Conservation (phyloP, 2,888 invertebrate species). For the Drosophila testacea region DNA sequence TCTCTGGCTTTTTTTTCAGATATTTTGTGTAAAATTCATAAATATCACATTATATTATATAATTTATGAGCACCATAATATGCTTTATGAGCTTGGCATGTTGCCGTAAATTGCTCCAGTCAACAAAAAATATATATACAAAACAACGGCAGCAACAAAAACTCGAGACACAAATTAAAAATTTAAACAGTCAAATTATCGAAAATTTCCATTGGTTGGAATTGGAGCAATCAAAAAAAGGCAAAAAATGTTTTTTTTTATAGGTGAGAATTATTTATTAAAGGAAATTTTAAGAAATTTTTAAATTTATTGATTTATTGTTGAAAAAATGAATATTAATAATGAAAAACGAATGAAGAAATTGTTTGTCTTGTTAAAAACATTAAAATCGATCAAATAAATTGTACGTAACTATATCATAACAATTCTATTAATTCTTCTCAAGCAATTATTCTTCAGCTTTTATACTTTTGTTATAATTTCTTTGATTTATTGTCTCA, state of each 20-base stretch:
- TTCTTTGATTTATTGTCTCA: slow-evolving; percentile 15
- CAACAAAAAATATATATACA: slow-evolving; percentile 59
- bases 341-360: neutral
- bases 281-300: neutral
- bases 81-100: slow-evolving; percentile 78
- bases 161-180: slow-evolving; percentile 66
- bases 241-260: neutral
- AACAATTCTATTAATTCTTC: too few relatives aligned
- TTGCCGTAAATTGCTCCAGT: slow-evolving; percentile 81
- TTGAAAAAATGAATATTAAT: too few relatives aligned
- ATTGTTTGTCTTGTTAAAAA: neutral
- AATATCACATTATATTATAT: slow-evolving; percentile 71
- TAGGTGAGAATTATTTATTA: slow-evolving; percentile 37
- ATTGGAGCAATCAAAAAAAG: slow-evolving; percentile 33
- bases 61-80: slow-evolving; percentile 77
- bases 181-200: slow-evolving; percentile 56
- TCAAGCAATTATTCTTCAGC: too few relatives aligned
- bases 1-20: slow-evolving; percentile 12
- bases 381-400: neutral
- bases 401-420: neutral
- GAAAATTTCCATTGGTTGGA: slow-evolving; percentile 70
- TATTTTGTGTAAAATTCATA: slow-evolving; percentile 63
- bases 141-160: slow-evolving; percentile 26
- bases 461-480: neutral
- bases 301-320: slow-evolving; percentile 17